A percentile compares a stretch with the other conserved stretches of the same genome.
Evolutionary conservation across 1,140 invertebrate species (phyloP).

Genomic region (Hycleus phaleratus): DNA sequence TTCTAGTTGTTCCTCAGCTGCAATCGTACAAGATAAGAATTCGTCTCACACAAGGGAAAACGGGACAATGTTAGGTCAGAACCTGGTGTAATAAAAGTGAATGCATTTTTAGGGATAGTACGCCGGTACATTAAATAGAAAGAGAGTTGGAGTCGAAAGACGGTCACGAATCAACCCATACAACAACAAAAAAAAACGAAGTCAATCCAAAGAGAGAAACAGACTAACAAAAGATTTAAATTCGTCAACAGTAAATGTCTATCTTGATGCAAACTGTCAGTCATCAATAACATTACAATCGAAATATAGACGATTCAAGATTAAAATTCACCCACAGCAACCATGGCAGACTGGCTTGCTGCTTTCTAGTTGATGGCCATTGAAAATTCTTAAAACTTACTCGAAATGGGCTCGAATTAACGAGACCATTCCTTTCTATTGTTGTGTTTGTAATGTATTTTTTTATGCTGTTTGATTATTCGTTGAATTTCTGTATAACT

Average conservation of each 20-base stretch:
- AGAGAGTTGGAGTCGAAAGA: too few relatives aligned
- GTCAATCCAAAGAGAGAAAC: too few relatives aligned
- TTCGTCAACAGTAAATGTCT: slow-evolving; percentile 27
- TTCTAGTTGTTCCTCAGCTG: slow-evolving; percentile 11
- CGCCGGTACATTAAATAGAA: too few relatives aligned
- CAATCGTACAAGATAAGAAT: slow-evolving; percentile 20
- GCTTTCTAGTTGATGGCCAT: background rate
- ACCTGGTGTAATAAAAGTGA: slow-evolving; percentile 2
- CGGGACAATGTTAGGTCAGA: slow-evolving; percentile 6
- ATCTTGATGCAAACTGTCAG: slow-evolving; percentile 30
- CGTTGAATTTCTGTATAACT: too few relatives aligned
- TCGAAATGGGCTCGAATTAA: slow-evolving; percentile 18
- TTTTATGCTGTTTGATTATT: too few relatives aligned
- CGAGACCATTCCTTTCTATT: slow-evolving; percentile 19
- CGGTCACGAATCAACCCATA: too few relatives aligned
- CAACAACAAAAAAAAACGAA: too few relatives aligned
- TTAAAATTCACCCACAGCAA: too few relatives aligned
- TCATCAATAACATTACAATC: slow-evolving; percentile 30
- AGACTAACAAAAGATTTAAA: slow-evolving; percentile 22
- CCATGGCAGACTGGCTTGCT: background rate
- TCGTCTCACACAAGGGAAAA: slow-evolving; percentile 16
- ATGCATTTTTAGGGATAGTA: too few relatives aligned
- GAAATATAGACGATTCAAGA: slow-evolving; percentile 14
- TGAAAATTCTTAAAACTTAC: slow-evolving; percentile 10
- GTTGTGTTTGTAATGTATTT: background rate